These are phyloP conservation scores for Reticulitermes speratus DNA, from an alignment of 1,140 invertebrate genomes.

Conservation along the genomic window DNA sequence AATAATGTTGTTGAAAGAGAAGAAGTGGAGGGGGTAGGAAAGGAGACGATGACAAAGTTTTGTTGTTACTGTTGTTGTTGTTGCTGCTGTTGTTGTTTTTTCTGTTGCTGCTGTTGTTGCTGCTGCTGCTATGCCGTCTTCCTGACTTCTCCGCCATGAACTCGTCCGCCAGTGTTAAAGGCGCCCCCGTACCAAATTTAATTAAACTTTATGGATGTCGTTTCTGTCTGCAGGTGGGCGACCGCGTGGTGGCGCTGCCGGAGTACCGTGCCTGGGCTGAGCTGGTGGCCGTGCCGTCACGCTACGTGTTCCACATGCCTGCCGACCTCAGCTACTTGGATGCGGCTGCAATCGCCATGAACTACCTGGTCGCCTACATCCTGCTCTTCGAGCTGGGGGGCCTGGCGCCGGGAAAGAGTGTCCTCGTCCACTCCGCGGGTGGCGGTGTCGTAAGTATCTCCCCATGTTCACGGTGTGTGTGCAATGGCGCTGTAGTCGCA, in stretches of 20 bases:
- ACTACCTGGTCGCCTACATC: conserved; percentile 83
- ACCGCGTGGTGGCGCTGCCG: conserved; percentile 79
- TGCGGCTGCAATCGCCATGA: conserved; percentile 80
- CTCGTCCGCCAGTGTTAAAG: no score
- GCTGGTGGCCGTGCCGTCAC: conserved; percentile 71
- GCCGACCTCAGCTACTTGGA: conserved; percentile 74
- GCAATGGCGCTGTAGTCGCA: no score
- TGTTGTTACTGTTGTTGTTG: no score
- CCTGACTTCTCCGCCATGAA: no score
- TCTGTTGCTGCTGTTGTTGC: no score
- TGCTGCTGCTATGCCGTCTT: no score
- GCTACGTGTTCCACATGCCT: conserved; percentile 77
- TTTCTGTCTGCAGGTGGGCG: conserved; percentile 65
- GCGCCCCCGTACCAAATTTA: no score
- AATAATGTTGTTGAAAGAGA: no score
- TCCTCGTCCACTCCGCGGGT: conserved; percentile 82
- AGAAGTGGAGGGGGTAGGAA: no score
- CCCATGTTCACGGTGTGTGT: neutral
- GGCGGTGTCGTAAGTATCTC: conserved; percentile 79
- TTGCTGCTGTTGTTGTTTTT: no score
- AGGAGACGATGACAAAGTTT: no score
- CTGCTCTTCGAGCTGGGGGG: conserved; percentile 81
- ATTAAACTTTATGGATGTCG: no score
- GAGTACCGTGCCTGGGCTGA: conserved; percentile 86
- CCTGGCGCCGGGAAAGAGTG: conserved; percentile 72